phyloP scores from a whole-genome alignment of 2,888 invertebrate species.

The Ennomos quercinarius region DNA sequence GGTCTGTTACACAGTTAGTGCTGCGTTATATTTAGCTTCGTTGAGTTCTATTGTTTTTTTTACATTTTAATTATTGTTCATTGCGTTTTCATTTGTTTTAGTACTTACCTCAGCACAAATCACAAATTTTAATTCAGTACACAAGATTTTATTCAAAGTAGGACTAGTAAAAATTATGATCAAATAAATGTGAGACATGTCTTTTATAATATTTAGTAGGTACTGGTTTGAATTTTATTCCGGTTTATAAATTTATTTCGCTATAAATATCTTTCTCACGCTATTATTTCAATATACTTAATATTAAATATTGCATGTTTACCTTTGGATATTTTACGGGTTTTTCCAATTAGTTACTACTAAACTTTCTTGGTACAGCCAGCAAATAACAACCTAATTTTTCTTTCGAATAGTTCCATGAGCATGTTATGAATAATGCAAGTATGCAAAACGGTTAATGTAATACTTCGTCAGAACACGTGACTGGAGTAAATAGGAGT shows the following conservation, averaged over 20 bases:
- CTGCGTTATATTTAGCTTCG: conserved; percentile 46
- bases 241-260: conserved; percentile 3
- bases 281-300: conserved; percentile 16
- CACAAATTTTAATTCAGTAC: too few species aligned
- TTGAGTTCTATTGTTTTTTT: conserved; percentile 13
- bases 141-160: too few species aligned
- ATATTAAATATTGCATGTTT: conserved; percentile 13
- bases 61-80: background rate
- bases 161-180: too few species aligned
- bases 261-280: conserved; percentile 17
- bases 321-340: conserved; percentile 1
- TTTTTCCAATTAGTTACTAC: conserved; percentile 18
- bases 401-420: conserved; percentile 54
- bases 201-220: too few species aligned
- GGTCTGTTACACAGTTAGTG: conserved; percentile 48
- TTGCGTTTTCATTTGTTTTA: conserved; percentile 1
- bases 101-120: background rate
- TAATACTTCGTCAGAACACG: conserved; percentile 71
- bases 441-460: conserved; percentile 69
- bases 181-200: too few species aligned
- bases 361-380: conserved; percentile 31
- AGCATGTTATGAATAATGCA: conserved; percentile 72
- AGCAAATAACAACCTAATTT: conserved; percentile 55
- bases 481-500: conserved; percentile 66
- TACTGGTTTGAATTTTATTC: conserved; percentile 10